Base-by-base conservation (phyloP, 2,888 invertebrate genomes). In the Habroteleia sp. region DNA sequence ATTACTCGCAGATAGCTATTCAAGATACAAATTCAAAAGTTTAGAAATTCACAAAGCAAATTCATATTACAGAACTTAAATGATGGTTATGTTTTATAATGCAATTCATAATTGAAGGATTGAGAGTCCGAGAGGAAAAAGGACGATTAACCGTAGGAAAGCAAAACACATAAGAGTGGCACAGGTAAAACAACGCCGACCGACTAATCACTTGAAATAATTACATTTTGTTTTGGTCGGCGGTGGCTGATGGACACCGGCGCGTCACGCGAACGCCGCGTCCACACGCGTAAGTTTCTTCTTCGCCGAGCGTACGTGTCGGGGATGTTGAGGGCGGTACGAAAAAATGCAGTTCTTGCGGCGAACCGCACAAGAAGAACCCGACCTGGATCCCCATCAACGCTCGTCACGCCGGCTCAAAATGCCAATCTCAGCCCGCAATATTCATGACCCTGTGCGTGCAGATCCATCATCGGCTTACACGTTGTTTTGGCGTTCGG, bases 151-250 rank as follows among this genome's bases (percentile, higher is more conserved):
- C 37, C 23, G 33, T 11, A 35, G 52, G 44, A 39, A 42, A 54
- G 71, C 41, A 41, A 48, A 54, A 42, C 29, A 54, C 25, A 46
- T 46, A 41, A 60, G 71, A 62, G 31, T 48, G 48, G 39, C 58
- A 44, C 25, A 16, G 25, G 44, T 35, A 35, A 42, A 56, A 50
- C 42, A 46, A 35, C 46, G 56, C 50, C 58, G 75, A 75, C 74
- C 83, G 80, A 80, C 84, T 87, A 86, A 86, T 86, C 86, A 85
- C 79, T 83, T 81, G 81, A 86, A 86, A 86, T 85, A 86, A 87
- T 87, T 87, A 84, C 81, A 82, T 85, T 86, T 84, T 83, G 84
- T 85, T 85, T 85, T 81, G 82, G 83, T 80, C 82, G 81, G 77
- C 68, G 11, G 69, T 60, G 75, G 79, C 78, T 83, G 85, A 85